Percentiles rank a stretch among this genome's conserved stretches.
Evolutionary conservation across 1,140 invertebrate species (phyloP).

Genomic region (Limonius californicus): DNA sequence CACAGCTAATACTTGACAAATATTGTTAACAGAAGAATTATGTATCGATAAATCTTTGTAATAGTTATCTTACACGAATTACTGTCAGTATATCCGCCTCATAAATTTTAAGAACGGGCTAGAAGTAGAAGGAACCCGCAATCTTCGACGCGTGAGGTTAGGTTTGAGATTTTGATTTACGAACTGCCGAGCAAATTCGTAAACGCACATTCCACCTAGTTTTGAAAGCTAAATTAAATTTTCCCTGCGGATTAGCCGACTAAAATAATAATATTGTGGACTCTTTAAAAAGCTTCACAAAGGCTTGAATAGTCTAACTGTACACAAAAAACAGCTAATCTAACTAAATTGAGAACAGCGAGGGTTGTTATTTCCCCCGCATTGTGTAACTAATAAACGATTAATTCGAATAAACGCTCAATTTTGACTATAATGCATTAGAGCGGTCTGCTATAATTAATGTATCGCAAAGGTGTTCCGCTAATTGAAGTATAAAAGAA

Average conservation of each 20-base stretch:
- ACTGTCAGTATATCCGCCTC: slow-evolving; percentile 37
- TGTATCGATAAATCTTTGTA: slow-evolving; percentile 39
- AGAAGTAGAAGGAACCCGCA: slow-evolving; percentile 7
- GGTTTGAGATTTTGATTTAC: slow-evolving; percentile 8
- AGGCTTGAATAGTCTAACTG: background rate
- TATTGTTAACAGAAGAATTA: slow-evolving; percentile 40
- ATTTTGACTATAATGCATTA: slow-evolving; percentile 25
- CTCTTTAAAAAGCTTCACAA: background rate
- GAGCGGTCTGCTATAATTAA: background rate
- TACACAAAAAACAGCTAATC: background rate
- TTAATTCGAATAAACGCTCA: slow-evolving; percentile 33
- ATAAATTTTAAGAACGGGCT: slow-evolving; percentile 33
- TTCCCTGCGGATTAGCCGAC: background rate
- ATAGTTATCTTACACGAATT: slow-evolving; percentile 40
- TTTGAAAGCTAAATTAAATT: no score
- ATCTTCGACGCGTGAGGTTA: slow-evolving; percentile 2
- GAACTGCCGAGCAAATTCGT: background rate
- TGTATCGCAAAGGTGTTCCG: background rate
- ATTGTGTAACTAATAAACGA: slow-evolving; percentile 30
- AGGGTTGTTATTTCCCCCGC: slow-evolving; percentile 10
- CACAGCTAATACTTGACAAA: slow-evolving; percentile 39
- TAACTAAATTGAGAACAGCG: background rate
- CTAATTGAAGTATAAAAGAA: background rate
- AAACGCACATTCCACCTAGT: background rate
- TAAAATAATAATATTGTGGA: slow-evolving; percentile 1